Evolutionary conservation across 2,888 invertebrate species (phyloP).

Genomic region (Pachycephus smyrnensis): DNA sequence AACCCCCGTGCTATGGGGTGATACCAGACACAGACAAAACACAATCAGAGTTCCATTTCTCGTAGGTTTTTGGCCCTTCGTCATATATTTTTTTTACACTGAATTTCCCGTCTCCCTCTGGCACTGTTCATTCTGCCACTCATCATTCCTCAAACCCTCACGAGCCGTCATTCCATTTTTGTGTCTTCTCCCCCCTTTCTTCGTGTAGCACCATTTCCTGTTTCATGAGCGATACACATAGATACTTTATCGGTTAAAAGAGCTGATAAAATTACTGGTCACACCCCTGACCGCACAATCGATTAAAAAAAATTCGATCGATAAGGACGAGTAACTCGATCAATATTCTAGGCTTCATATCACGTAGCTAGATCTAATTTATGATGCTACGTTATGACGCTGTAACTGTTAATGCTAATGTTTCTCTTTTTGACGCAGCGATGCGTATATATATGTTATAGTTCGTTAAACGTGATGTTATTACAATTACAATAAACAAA

Average conservation of each 20-base stretch:
- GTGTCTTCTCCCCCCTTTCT: neutral
- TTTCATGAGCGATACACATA: constrained; percentile 6
- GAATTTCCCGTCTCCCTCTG: constrained; percentile 5
- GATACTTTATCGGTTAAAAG: constrained; percentile 16
- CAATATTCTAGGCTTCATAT: neutral
- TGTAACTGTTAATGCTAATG: neutral
- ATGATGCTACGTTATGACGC: neutral
- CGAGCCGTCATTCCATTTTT: neutral
- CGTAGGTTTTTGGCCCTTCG: constrained; percentile 1
- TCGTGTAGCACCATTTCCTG: constrained; percentile 13
- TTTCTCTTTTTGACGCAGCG: neutral
- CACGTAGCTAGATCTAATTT: neutral
- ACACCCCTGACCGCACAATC: neutral
- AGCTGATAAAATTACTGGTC: constrained; percentile 14
- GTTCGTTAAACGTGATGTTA: constrained; percentile 3
- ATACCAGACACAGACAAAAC: constrained; percentile 1
- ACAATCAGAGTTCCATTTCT: constrained; percentile 10
- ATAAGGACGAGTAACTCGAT: neutral
- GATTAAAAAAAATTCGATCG: neutral
- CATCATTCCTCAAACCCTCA: neutral
- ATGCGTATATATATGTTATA: neutral
- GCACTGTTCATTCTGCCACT: neutral
- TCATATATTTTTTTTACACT: constrained; percentile 5
- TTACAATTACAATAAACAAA: neutral
- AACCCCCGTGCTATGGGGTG: neutral